phyloP scores from a whole-genome alignment of 2,113 vertebrate species.

The Physeter macrocephalus region DNA sequence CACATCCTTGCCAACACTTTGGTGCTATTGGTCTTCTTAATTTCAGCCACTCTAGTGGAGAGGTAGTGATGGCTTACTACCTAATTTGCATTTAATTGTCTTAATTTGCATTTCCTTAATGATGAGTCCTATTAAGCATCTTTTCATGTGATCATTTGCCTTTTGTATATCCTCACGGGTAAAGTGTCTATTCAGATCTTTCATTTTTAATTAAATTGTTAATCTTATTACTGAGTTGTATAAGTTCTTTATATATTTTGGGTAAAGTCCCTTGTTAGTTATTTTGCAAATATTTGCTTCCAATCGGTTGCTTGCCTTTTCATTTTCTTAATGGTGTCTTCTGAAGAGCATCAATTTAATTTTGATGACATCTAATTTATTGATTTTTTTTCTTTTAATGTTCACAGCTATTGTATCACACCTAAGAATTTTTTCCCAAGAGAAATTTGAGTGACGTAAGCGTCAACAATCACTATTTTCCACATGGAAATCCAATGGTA shows the following conservation, averaged over 20 bases:
- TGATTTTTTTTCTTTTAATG: not conserved
- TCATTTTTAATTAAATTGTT: not conserved
- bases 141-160: not conserved
- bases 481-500: not conserved
- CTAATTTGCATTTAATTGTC: not conserved
- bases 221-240: not conserved
- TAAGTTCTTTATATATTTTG: conserved; percentile 9
- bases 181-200: not conserved
- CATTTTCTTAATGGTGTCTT: not conserved
- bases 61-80: not conserved
- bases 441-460: not conserved
- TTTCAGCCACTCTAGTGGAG: not conserved
- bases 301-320: not conserved
- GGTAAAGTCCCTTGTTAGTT: not conserved
- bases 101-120: not conserved
- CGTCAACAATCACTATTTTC: not conserved
- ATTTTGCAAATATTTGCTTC: conserved; percentile 34
- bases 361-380: not conserved
- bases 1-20: not conserved
- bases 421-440: not conserved
- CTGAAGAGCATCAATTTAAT: not conserved
- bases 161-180: not conserved
- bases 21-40: not conserved
- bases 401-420: not conserved
- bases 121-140: not conserved